A percentile compares a stretch with the other conserved stretches of the same genome.
Evolutionary conservation across 1,140 invertebrate genomes (phyloP).

Genomic region (Plectrocnemia conspersa): DNA sequence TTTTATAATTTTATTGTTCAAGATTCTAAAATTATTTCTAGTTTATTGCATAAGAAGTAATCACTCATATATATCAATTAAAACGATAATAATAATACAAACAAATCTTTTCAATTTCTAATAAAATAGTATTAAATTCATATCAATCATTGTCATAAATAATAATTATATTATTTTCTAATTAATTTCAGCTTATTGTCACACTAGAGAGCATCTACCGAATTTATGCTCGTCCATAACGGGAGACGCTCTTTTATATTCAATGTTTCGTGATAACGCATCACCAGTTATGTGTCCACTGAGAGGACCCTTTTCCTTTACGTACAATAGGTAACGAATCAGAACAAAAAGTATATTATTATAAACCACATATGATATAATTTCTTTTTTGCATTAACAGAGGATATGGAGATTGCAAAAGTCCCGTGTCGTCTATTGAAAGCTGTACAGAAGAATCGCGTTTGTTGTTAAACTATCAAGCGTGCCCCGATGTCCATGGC

Average conservation of each 20-base stretch:
- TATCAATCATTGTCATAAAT: too few relatives aligned
- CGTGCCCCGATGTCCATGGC: slow-evolving; percentile 74
- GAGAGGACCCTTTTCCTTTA: slow-evolving; percentile 74
- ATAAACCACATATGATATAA: background rate
- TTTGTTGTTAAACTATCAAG: slow-evolving; percentile 75
- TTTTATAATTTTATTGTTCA: too few relatives aligned
- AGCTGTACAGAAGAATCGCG: slow-evolving; percentile 77
- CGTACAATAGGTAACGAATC: slow-evolving; percentile 61
- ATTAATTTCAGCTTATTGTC: slow-evolving; percentile 69
- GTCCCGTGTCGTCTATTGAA: slow-evolving; percentile 71
- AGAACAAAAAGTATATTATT: background rate
- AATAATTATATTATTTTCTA: too few relatives aligned
- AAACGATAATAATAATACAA: too few relatives aligned
- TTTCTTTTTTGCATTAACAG: slow-evolving; percentile 37
- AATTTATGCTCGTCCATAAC: slow-evolving; percentile 79
- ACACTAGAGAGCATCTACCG: slow-evolving; percentile 66
- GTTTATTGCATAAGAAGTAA: too few relatives aligned
- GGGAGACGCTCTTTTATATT: slow-evolving; percentile 80
- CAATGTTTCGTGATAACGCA: slow-evolving; percentile 81
- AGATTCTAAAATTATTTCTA: too few relatives aligned
- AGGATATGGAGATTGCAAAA: slow-evolving; percentile 69
- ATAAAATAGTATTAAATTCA: too few relatives aligned
- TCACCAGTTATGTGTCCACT: slow-evolving; percentile 77
- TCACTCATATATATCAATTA: too few relatives aligned
- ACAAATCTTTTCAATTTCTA: too few relatives aligned